phyloP scores from a whole-genome alignment of 2,888 invertebrate genomes.

The Melinaea menophilus region DNA sequence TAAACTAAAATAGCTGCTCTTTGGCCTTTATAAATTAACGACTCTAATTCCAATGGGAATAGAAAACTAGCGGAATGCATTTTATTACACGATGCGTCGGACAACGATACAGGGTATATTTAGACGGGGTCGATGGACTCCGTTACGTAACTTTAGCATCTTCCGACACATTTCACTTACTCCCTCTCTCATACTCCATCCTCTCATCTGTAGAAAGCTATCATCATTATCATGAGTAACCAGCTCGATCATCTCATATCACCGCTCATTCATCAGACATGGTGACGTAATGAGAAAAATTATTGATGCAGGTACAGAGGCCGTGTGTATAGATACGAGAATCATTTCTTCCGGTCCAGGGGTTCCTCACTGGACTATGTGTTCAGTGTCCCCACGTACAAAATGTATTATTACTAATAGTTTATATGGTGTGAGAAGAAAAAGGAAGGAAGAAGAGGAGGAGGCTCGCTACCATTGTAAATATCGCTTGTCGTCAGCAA shows the following conservation, averaged over 20 bases:
- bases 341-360: constrained; percentile 76
- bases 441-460: constrained; percentile 31
- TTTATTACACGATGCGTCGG: constrained; percentile 60
- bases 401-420: constrained; percentile 72
- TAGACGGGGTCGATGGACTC: constrained; percentile 68
- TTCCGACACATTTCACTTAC: constrained; percentile 22
- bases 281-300: constrained; percentile 51
- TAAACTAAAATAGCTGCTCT: constrained; percentile 10
- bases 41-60: constrained; percentile 42
- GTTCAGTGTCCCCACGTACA: constrained; percentile 74
- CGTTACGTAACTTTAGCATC: constrained; percentile 52
- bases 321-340: constrained; percentile 75
- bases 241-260: constrained; percentile 39
- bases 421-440: constrained; percentile 39
- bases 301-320: constrained; percentile 77
- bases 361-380: constrained; percentile 72
- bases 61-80: constrained; percentile 66
- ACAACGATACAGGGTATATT: constrained; percentile 57
- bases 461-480: constrained; percentile 45
- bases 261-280: constrained; percentile 27
- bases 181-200: constrained; percentile 11
- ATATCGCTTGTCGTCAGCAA: constrained; percentile 51
- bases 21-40: constrained; percentile 9
- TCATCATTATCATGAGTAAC: constrained; percentile 33
- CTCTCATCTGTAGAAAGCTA: constrained; percentile 23